A percentile compares a stretch with the other conserved stretches of the same genome.
These are phyloP conservation scores for Lutjanus erythropterus DNA, from an alignment of 2,113 vertebrate species.

Conservation along the genomic window DNA sequence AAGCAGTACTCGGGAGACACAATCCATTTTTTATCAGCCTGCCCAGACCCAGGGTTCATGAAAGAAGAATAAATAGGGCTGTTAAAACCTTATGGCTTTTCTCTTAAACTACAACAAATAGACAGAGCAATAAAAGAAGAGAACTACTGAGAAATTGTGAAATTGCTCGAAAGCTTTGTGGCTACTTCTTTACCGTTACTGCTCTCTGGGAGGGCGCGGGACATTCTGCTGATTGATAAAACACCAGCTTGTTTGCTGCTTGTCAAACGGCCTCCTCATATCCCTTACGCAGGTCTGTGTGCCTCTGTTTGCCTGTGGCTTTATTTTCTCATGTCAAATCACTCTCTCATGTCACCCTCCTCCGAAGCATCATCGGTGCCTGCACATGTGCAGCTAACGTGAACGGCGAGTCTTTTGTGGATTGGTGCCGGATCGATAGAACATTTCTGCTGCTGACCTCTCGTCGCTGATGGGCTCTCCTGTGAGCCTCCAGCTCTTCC, in stretches of 20 bases:
- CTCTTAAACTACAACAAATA: slow-evolving; percentile 75
- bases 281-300: slow-evolving; percentile 19
- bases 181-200: slow-evolving; percentile 20
- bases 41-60: slow-evolving; percentile 51
- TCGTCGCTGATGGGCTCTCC: slow-evolving; percentile 30
- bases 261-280: slow-evolving; percentile 33
- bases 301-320: slow-evolving; percentile 4
- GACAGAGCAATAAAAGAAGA: slow-evolving; percentile 58
- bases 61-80: slow-evolving; percentile 59
- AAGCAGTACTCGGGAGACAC: slow-evolving; percentile 46
- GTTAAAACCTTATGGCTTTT: slow-evolving; percentile 71
- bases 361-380: too few species aligned
- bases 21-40: slow-evolving; percentile 70
- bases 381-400: slow-evolving; percentile 22
- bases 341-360: neutral
- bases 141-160: slow-evolving; percentile 44
- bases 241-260: slow-evolving; percentile 31
- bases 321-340: slow-evolving; percentile 16
- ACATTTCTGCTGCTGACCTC: slow-evolving; percentile 49
- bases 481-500: slow-evolving; percentile 35
- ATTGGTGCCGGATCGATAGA: slow-evolving; percentile 60
- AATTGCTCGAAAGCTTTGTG: slow-evolving; percentile 46
- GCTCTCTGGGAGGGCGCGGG: neutral
- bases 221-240: slow-evolving; percentile 52
- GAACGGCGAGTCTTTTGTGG: slow-evolving; percentile 23